Evolutionary conservation across 1,140 invertebrate genomes (phyloP), one percentile per base, ranked within the genome.

Genomic region (Drosophila burlai): DNA sequence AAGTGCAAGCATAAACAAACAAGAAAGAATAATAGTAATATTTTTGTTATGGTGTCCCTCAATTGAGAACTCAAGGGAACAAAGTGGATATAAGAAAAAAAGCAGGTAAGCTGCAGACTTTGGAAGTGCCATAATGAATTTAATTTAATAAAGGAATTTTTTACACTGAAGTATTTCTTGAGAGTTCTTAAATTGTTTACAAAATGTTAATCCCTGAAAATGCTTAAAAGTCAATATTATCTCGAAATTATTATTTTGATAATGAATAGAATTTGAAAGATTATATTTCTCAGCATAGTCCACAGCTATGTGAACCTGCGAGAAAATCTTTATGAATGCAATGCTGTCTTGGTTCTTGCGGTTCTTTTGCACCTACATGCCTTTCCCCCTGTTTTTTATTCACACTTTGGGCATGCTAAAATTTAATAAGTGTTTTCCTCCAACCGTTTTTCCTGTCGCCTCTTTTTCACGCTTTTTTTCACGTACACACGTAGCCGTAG

Each of bases 341-440:
- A 9, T 59, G 21, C 47, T 76, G 84, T 59, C 81, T 74, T 63
- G 52, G 54, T 67, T 61, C 31, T 76, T 81, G 63, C 72, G 60
- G 68, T 73, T 54, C 59, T 73, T 60, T 58, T 34, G 18, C 36
- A 47, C 52, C 26, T 57, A 16, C 38, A 50, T 42, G 31, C 29
- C 11, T 40, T 46, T n/a, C 47, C 18, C 40, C 36, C 11, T 0
- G 18, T 40, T 31, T 36, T 26, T 46, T 34, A 29, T 58, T 42
- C 49, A 38, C 65, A 62, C 79, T 80, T 77, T 83, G 67, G 71
- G 81, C 77, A 83, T 87, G 75, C 71, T 76, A 81, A 89, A 89
- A 90, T 85, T 84, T 89, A 89, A 89, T 89, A 89, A 90, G 85
- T 80, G 81, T 82, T 89, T 89, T 90, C 85, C 74, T 72, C 68